These are phyloP conservation scores for Nephrotoma guestfalica DNA, from an alignment of 2,888 invertebrate genomes.

Conservation along the genomic window DNA sequence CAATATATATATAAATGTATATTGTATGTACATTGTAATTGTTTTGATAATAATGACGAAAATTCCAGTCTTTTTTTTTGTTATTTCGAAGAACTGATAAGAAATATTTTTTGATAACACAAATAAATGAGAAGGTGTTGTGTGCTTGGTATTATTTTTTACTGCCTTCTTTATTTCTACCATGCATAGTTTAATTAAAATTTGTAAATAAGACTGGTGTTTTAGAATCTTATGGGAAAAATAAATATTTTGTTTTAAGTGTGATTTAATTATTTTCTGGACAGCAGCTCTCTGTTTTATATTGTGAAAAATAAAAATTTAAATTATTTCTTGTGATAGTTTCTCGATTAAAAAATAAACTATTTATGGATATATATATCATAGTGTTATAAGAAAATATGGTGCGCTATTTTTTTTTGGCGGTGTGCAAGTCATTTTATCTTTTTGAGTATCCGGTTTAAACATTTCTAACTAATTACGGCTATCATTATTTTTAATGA, in stretches of 20 bases:
- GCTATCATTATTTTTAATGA: background rate
- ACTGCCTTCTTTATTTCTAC: background rate
- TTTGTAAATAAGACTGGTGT: background rate
- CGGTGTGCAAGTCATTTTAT: background rate
- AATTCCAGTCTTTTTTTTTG: background rate
- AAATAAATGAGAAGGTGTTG: background rate
- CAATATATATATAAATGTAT: background rate
- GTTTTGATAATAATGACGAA: background rate
- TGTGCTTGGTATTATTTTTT: background rate
- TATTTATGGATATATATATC: background rate
- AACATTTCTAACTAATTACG: background rate
- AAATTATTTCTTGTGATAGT: background rate
- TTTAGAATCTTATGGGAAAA: background rate
- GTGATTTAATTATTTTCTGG: background rate
- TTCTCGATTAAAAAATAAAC: background rate
- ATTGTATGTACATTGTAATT: background rate
- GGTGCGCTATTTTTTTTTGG: background rate
- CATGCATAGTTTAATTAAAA: background rate
- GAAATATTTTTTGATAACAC: background rate
- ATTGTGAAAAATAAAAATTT: background rate
- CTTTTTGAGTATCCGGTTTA: background rate
- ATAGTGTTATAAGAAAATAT: background rate
- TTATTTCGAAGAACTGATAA: background rate
- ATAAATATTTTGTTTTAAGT: background rate
- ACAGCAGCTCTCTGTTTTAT: background rate